These are phyloP conservation scores for Leptosomus discolor DNA, from an alignment of 2,113 vertebrate genomes.

Conservation along the genomic window DNA sequence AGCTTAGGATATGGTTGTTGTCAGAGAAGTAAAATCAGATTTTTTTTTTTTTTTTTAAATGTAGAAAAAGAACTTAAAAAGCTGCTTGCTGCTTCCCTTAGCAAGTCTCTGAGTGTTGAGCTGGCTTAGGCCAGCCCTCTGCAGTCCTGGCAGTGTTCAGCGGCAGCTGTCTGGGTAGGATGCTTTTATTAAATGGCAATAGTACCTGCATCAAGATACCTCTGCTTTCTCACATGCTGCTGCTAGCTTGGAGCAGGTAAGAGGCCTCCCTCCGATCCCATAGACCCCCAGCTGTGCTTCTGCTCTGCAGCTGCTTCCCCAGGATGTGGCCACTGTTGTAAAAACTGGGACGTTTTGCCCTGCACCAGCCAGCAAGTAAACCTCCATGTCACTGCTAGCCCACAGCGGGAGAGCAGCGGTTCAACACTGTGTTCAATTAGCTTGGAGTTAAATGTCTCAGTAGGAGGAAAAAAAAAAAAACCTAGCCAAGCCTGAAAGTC, in stretches of 20 bases:
- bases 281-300: rapidly evolving
- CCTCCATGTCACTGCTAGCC: rapidly evolving
- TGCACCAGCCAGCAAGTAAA: neutral
- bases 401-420: neutral
- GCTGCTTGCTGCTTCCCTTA: neutral
- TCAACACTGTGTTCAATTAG: neutral
- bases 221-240: neutral
- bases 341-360: neutral
- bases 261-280: rapidly evolving
- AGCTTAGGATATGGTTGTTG: neutral
- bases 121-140: neutral
- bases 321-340: rapidly evolving
- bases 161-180: rapidly evolving
- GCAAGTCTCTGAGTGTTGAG: neutral
- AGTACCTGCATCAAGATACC: neutral
- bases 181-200: neutral
- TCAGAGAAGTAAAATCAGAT: neutral
- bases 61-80: neutral
- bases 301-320: rapidly evolving
- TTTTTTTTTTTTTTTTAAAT: neutral
- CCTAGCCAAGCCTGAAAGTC: neutral
- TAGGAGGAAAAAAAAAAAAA: neutral
- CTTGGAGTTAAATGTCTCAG: rapidly evolving
- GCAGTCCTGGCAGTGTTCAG: neutral
- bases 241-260: neutral